Evolutionary conservation across 2,888 invertebrate species (phyloP), one percentile per base, ranked within the genome.

Genomic region (Amphipyra berbera): DNA sequence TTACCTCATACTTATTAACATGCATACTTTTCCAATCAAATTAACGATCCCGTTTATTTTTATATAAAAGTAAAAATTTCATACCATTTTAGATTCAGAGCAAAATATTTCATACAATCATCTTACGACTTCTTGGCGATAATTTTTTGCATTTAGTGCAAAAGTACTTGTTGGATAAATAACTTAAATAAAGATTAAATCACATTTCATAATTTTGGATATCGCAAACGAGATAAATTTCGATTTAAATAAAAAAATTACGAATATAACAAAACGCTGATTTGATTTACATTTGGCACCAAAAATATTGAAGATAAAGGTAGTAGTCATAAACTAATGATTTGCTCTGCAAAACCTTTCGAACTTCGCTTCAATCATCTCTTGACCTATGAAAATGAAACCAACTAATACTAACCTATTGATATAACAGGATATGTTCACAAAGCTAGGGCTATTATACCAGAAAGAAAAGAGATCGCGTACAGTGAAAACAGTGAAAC

Each of bases 361-460:
- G 7, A 52, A 33, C 38, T 37, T 30, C 13, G n/a, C 45, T 14
- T 33, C 12, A 21, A 6, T 35, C 8, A 13, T 10, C 41, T 46
- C 37, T 41, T 12, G 15, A n/a, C 21, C n/a, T 6, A 14, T 15
- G 42, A 12, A 35, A 59, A 59, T 44, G 37, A 21, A 61, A 71
- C 49, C 60, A 64, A 68, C 44, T 6, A 57, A 61, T 48, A 42
- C 55, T 67, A 76, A 68, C 68, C 60, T 76, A 69, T 65, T 73
- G 78, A 83, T 82, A 79, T 81, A 68, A 48, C 57, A 50, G 63
- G 79, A 76, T 82, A 83, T 83, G 83, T 82, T 59, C 53, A 67
- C 63, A 58, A 68, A 60, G 65, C 59, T 61, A 62, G 55, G 44
- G 15, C 64, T 59, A 48, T 38, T n/a, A n/a, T n/a, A n/a, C 46